These are phyloP conservation scores for Orchesella cincta DNA, from an alignment of 1,140 invertebrate species.

Conservation along the genomic window DNA sequence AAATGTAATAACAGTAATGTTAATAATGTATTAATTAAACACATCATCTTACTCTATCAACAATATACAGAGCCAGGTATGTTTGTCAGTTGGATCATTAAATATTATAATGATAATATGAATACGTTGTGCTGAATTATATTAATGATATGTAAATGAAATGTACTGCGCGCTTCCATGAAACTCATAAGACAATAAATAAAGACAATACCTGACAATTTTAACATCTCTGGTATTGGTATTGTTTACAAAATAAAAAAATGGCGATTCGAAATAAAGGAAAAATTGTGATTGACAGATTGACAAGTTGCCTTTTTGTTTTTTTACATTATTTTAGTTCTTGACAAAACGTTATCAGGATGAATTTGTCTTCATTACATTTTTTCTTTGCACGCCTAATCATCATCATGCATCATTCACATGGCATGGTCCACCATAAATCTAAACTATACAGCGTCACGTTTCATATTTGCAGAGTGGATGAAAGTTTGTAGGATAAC, in stretches of 20 bases:
- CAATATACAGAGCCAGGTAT: not conserved
- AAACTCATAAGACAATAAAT: constrained; percentile 48
- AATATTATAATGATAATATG: not conserved
- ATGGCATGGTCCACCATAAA: too few relatives aligned
- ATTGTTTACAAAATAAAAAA: constrained; percentile 20
- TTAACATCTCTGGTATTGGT: constrained; percentile 22
- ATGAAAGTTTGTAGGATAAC: not conserved
- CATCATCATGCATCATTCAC: too few relatives aligned
- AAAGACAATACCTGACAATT: constrained; percentile 43
- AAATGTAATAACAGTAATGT: not conserved
- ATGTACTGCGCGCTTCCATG: constrained; percentile 45
- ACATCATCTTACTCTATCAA: not conserved
- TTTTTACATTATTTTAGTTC: too few relatives aligned
- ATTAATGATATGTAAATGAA: too few relatives aligned
- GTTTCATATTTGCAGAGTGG: constrained; percentile 11
- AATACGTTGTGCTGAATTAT: too few relatives aligned
- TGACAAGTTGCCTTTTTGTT: too few relatives aligned
- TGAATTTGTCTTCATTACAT: too few relatives aligned
- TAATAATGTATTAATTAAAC: not conserved
- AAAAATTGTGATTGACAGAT: not conserved
- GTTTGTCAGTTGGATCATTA: not conserved
- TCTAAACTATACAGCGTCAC: too few relatives aligned
- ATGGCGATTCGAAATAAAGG: not conserved
- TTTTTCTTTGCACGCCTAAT: too few relatives aligned
- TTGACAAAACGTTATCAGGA: too few relatives aligned